Conservation (phyloP, 1,140 invertebrate species). For the Popillia japonica region DNA sequence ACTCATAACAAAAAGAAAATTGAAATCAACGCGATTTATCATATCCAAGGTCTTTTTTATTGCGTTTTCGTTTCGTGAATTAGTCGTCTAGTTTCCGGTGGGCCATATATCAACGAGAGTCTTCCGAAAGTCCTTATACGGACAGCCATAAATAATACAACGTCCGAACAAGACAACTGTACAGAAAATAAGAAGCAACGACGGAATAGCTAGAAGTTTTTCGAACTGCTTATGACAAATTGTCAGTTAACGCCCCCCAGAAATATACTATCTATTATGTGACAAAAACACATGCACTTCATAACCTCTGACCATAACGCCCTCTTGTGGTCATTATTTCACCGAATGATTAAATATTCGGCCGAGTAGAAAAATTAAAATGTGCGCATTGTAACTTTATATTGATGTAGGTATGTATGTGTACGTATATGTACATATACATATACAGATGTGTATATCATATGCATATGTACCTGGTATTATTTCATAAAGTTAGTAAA, state of each 20-base stretch:
- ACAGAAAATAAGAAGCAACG: slow-evolving; percentile 47
- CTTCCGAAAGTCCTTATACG: slow-evolving; percentile 11
- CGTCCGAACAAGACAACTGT: slow-evolving; percentile 47
- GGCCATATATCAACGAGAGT: not conserved
- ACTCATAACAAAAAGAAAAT: too few relatives aligned
- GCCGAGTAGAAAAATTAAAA: too few relatives aligned
- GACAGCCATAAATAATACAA: slow-evolving; percentile 46
- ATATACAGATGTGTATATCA: too few relatives aligned
- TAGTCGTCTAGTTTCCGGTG: not conserved
- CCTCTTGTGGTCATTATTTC: slow-evolving; percentile 45
- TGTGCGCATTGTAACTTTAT: too few relatives aligned
- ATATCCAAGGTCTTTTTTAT: not conserved
- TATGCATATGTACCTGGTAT: too few relatives aligned
- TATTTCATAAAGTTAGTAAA: too few relatives aligned
- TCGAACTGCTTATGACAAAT: slow-evolving; percentile 52
- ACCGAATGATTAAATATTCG: slow-evolving; percentile 36
- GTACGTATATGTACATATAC: too few relatives aligned
- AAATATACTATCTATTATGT: slow-evolving; percentile 56
- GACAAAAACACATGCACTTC: slow-evolving; percentile 55
- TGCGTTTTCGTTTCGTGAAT: not conserved
- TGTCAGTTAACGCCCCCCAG: slow-evolving; percentile 47
- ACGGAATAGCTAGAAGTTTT: slow-evolving; percentile 46
- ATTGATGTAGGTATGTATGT: too few relatives aligned
- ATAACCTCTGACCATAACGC: slow-evolving; percentile 49
- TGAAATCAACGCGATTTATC: not conserved